These are phyloP conservation scores for Alsophila aescularia DNA, from an alignment of 2,888 invertebrate genomes.

Conservation along the genomic window DNA sequence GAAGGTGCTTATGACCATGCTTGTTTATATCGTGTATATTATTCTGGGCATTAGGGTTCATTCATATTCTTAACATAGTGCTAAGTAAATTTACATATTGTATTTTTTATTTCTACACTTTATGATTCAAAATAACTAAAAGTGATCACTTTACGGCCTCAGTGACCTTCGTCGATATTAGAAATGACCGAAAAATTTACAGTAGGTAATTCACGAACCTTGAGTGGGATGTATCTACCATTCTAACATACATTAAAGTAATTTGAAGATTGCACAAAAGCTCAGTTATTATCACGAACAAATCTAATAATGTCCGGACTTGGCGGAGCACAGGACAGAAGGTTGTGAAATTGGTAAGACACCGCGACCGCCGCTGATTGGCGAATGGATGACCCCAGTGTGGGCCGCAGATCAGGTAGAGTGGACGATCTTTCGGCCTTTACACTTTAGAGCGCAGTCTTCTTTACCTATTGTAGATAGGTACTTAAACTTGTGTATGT, in stretches of 20 bases:
- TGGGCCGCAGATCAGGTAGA: too few species aligned
- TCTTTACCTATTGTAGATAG: background rate
- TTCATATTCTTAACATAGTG: too few species aligned
- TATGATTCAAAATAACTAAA: background rate
- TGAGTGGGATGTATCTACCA: slow-evolving; percentile 30
- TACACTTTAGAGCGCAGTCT: slow-evolving; percentile 19
- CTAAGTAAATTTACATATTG: too few species aligned
- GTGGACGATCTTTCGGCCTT: slow-evolving; percentile 39
- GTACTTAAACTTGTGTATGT: slow-evolving; percentile 3
- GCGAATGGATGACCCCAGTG: slow-evolving; percentile 49
- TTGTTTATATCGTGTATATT: too few species aligned
- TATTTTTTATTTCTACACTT: background rate
- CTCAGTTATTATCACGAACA: slow-evolving; percentile 29
- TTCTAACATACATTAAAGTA: slow-evolving; percentile 33
- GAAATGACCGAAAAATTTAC: slow-evolving; percentile 20
- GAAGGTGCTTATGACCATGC: too few species aligned
- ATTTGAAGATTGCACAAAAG: slow-evolving; percentile 33
- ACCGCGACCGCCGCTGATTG: slow-evolving; percentile 24
- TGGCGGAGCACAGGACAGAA: slow-evolving; percentile 27
- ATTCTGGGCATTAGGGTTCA: too few species aligned
- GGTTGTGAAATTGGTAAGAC: slow-evolving; percentile 47
- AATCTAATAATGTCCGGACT: slow-evolving; percentile 30
- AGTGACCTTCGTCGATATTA: slow-evolving; percentile 24
- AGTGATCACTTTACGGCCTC: background rate
- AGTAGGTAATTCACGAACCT: slow-evolving; percentile 24